These are phyloP conservation scores for Nannospalax galili DNA, from an alignment of 2,113 vertebrate species.

Conservation along the genomic window DNA sequence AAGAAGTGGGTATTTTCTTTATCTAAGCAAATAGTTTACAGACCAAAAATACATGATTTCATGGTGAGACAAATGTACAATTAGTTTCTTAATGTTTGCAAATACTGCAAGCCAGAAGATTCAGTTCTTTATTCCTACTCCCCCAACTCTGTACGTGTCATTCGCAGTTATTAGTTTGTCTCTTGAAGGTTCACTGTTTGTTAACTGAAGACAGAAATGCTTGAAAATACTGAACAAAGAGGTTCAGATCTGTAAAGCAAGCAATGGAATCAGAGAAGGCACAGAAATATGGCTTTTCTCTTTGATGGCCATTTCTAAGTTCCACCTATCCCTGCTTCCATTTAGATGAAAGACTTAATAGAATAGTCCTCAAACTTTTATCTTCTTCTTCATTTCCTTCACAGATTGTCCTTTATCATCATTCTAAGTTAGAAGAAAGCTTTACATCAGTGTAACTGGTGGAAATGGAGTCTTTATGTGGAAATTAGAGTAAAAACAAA, in stretches of 20 bases:
- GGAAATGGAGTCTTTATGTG: neutral
- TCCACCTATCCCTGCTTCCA: neutral
- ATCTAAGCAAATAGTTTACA: neutral
- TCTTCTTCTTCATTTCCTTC: neutral
- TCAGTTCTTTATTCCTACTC: neutral
- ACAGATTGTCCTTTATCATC: neutral
- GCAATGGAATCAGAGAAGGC: neutral
- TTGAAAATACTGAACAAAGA: neutral
- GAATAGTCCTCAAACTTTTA: neutral
- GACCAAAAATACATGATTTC: neutral
- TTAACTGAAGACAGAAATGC: constrained; percentile 12
- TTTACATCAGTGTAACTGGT: neutral
- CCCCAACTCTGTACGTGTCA: neutral
- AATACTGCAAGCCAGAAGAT: neutral
- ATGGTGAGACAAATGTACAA: neutral
- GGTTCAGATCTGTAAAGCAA: neutral
- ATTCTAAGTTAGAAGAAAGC: neutral
- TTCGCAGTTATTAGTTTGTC: neutral
- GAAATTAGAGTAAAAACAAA: neutral
- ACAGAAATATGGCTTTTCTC: neutral
- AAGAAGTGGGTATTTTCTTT: constrained; percentile 9
- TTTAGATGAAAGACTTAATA: neutral
- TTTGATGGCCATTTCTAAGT: neutral
- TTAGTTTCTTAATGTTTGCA: neutral
- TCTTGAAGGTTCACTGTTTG: neutral